A percentile compares a stretch with the other conserved stretches of the same genome.
Evolutionary conservation across 1,140 invertebrate species (phyloP).

Genomic region (Callitettix versicolor): DNA sequence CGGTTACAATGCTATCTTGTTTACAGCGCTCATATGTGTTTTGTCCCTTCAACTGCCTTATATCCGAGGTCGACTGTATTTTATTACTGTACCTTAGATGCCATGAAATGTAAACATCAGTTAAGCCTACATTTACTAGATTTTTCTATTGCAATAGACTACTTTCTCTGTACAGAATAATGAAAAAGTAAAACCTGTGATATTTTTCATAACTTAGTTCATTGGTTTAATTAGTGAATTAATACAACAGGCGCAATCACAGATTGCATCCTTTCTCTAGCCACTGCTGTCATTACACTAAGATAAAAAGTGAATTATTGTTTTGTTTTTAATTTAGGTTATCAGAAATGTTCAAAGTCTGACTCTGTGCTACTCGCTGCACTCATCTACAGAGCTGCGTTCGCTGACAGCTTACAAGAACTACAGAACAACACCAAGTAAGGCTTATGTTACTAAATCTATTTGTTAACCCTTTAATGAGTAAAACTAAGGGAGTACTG

Average conservation of each 20-base stretch:
- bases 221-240: background rate
- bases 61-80: too few relatives aligned
- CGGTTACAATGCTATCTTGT: too few relatives aligned
- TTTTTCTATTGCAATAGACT: too few relatives aligned
- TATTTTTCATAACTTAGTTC: background rate
- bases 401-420: slow-evolving; percentile 43
- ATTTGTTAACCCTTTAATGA: too few relatives aligned
- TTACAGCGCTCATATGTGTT: too few relatives aligned
- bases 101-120: too few relatives aligned
- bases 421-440: background rate
- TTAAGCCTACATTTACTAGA: background rate
- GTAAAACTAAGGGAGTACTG: too few relatives aligned
- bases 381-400: slow-evolving; percentile 68
- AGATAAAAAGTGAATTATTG: background rate
- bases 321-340: slow-evolving; percentile 57
- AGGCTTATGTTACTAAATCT: background rate
- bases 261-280: background rate
- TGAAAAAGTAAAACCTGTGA: background rate
- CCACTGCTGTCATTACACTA: background rate
- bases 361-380: slow-evolving; percentile 71
- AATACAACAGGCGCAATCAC: background rate
- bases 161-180: background rate
- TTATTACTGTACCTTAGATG: too few relatives aligned
- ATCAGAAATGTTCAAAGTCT: slow-evolving; percentile 69
- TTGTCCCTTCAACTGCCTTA: too few relatives aligned